Evolutionary conservation across 2,888 invertebrate species (phyloP).

Genomic region (Drosophila borborema): DNA sequence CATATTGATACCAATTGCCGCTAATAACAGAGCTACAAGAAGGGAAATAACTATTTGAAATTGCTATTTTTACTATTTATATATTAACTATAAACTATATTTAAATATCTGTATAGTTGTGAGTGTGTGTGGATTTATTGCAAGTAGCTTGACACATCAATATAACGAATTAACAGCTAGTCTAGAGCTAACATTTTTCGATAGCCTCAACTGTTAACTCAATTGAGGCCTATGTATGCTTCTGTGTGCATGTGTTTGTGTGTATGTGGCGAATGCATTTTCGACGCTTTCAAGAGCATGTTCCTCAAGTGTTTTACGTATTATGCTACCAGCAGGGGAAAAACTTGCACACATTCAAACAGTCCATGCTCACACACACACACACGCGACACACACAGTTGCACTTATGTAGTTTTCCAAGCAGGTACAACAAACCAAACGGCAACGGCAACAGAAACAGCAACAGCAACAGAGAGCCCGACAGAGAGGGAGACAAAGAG

Average conservation of each 20-base stretch:
- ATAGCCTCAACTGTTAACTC: constrained; percentile 35
- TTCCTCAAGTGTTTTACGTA: constrained; percentile 45
- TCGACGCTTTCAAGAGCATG: constrained; percentile 61
- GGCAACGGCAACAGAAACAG: constrained; percentile 18
- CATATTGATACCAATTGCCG: constrained; percentile 39
- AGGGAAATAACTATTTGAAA: not conserved
- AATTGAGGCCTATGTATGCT: constrained; percentile 21
- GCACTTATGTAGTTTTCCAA: constrained; percentile 62
- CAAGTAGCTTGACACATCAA: constrained; percentile 16
- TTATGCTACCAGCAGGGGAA: constrained; percentile 52
- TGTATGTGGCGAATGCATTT: constrained; percentile 59
- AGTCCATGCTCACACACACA: constrained; percentile 3
- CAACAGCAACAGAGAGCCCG: constrained; percentile 23
- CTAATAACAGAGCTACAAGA: constrained; percentile 21
- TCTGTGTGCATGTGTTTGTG: constrained; percentile 13
- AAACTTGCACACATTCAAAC: constrained; percentile 27
- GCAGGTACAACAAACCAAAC: constrained; percentile 62
- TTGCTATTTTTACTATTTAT: not conserved
- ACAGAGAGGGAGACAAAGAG: constrained; percentile 10
- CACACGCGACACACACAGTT: constrained; percentile 12
- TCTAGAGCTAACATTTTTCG: constrained; percentile 30
- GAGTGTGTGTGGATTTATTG: not conserved
- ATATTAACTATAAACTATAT: not conserved
- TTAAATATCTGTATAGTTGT: too few species aligned
- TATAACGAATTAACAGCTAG: constrained; percentile 29